These are phyloP conservation scores for Pandemis corylana DNA, from an alignment of 2,888 invertebrate species.

Conservation along the genomic window DNA sequence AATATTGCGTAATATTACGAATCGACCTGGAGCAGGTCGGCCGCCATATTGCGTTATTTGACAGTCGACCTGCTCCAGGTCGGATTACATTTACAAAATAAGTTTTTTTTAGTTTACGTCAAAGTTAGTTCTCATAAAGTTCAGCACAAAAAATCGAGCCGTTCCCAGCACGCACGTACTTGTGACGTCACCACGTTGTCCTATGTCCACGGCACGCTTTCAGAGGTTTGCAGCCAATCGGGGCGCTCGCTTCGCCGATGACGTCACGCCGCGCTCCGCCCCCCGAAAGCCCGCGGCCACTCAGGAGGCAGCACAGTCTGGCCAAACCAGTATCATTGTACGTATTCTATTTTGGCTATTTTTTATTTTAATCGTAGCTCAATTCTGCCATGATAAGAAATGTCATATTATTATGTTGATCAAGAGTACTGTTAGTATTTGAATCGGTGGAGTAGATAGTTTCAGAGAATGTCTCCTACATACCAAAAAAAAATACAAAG, in stretches of 20 bases:
- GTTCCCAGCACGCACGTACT: background rate
- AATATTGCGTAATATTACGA: too few relatives aligned
- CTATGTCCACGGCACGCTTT: conserved; percentile 22
- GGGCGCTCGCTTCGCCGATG: conserved; percentile 59
- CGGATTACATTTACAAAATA: too few relatives aligned
- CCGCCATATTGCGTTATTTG: too few relatives aligned
- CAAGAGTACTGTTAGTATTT: too few relatives aligned
- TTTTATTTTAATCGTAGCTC: conserved; percentile 36
- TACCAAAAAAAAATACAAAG: too few relatives aligned
- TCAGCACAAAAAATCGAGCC: background rate
- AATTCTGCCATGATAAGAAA: conserved; percentile 16
- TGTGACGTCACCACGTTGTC: conserved; percentile 29
- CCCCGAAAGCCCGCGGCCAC: conserved; percentile 71
- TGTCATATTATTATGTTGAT: too few relatives aligned
- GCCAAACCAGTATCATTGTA: conserved; percentile 74
- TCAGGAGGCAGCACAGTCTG: conserved; percentile 65
- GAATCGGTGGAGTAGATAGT: too few relatives aligned
- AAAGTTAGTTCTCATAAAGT: background rate
- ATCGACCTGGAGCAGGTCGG: too few relatives aligned
- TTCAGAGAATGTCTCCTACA: too few relatives aligned
- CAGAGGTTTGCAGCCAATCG: conserved; percentile 70
- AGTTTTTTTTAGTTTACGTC: too few relatives aligned
- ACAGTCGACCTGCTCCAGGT: too few relatives aligned
- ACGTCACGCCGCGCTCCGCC: conserved; percentile 59
- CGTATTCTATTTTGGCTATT: conserved; percentile 53